phyloP scores from a whole-genome alignment of 1,140 invertebrate species.

The Bombus ignitus region DNA sequence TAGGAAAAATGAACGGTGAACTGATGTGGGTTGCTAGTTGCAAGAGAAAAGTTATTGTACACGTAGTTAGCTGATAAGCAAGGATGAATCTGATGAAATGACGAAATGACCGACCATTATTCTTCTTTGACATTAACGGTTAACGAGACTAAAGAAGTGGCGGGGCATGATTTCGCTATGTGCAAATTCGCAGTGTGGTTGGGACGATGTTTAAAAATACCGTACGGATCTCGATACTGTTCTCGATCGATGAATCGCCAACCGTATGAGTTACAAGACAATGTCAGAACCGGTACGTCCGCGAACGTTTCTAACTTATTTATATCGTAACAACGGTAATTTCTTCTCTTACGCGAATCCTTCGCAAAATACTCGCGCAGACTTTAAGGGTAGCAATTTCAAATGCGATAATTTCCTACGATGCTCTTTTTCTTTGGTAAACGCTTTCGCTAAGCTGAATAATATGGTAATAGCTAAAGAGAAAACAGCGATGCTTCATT shows the following conservation, averaged over 20 bases:
- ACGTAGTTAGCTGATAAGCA: not conserved
- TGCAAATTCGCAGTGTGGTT: no score
- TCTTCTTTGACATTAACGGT: not conserved
- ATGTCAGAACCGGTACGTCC: no score
- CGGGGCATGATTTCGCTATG: not conserved
- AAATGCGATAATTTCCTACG: not conserved
- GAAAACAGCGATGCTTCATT: conserved; percentile 29
- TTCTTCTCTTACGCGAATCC: no score
- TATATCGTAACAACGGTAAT: no score
- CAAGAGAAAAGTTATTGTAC: not conserved
- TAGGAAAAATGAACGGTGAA: conserved; percentile 19
- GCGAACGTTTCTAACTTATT: no score
- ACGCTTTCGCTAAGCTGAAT: not conserved
- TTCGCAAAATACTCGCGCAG: no score
- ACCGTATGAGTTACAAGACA: no score
- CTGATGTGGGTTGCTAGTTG: no score
- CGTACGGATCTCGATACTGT: no score
- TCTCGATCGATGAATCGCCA: no score
- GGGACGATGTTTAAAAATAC: not conserved
- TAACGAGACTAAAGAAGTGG: not conserved
- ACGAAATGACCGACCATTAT: not conserved
- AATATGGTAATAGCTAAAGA: not conserved
- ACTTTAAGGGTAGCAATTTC: not conserved
- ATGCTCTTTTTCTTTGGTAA: not conserved
- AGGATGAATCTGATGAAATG: conserved; percentile 4